Evolutionary conservation across 2,113 vertebrate genomes (phyloP).

Genomic region (Tragelaphus scriptus): DNA sequence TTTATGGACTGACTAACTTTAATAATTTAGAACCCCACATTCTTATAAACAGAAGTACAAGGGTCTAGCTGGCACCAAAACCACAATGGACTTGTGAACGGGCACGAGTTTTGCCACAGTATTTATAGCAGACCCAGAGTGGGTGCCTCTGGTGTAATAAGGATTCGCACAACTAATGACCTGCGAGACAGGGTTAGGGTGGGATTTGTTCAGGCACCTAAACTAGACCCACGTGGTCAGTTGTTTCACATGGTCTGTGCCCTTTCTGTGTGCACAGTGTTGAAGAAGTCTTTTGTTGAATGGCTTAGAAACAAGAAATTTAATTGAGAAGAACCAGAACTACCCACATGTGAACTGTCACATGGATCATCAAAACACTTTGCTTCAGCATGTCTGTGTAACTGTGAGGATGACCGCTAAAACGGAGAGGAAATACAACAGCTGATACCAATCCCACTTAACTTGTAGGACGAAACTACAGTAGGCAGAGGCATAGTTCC

Average conservation of each 20-base stretch:
- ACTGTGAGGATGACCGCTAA: background rate
- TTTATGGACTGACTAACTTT: background rate
- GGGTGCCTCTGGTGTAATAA: background rate
- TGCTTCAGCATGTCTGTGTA: fast-evolving
- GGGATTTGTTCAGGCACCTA: background rate
- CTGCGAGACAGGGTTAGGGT: background rate
- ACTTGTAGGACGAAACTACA: background rate
- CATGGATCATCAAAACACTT: background rate
- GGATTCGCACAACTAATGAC: background rate
- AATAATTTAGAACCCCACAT: background rate
- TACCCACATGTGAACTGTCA: background rate
- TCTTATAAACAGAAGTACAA: background rate
- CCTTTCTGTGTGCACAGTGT: background rate
- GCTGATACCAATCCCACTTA: background rate
- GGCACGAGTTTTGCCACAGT: background rate
- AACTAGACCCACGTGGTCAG: background rate
- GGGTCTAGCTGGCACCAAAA: background rate
- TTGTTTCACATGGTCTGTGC: background rate
- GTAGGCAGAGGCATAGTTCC: background rate
- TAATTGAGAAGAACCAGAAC: background rate
- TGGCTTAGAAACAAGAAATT: background rate
- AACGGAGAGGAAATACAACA: background rate
- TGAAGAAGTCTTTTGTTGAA: background rate
- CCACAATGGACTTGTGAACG: background rate
- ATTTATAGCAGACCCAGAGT: background rate